Conservation (phyloP, 2,888 invertebrate species). For the Eupithecia exiguata region DNA sequence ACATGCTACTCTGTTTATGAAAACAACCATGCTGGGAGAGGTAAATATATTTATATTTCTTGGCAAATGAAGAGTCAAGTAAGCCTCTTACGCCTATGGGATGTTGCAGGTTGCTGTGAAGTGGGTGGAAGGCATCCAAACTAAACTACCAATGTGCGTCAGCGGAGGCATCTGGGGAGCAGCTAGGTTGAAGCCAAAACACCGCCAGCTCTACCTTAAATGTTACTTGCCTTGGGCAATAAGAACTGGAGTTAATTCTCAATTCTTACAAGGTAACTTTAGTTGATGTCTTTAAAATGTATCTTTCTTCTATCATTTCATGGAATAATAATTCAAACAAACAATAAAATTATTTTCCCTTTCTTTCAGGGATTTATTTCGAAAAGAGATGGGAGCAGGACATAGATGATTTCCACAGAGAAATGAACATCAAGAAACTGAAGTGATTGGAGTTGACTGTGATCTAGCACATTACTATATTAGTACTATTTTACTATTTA, state of each 20-base stretch:
- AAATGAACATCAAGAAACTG: conserved; percentile 89
- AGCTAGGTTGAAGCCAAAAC: conserved; percentile 92
- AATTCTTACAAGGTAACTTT: conserved; percentile 88
- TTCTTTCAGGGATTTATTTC: conserved; percentile 87
- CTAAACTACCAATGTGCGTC: conserved; percentile 97
- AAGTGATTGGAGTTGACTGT: conserved; percentile 37
- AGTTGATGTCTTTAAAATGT: background rate
- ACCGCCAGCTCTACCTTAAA: conserved; percentile 89
- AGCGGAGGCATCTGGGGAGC: conserved; percentile 97
- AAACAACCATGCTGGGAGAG: conserved; percentile 94
- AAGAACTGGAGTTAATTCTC: conserved; percentile 88
- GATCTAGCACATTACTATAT: background rate
- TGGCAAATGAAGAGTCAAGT: background rate
- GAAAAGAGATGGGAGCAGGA: conserved; percentile 97
- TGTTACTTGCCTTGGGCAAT: conserved; percentile 95
- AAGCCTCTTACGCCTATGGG: background rate
- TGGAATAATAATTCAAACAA: background rate
- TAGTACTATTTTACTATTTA: background rate
- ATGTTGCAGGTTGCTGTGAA: conserved; percentile 93
- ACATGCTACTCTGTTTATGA: conserved; percentile 96
- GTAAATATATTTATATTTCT: conserved; percentile 64
- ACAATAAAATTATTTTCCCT: background rate
- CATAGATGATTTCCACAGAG: conserved; percentile 89
- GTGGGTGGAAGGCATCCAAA: conserved; percentile 99
- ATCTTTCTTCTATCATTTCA: background rate